These are phyloP conservation scores for Lateolabrax maculatus DNA, from an alignment of 2,797 vertebrate species.

Conservation along the genomic window DNA sequence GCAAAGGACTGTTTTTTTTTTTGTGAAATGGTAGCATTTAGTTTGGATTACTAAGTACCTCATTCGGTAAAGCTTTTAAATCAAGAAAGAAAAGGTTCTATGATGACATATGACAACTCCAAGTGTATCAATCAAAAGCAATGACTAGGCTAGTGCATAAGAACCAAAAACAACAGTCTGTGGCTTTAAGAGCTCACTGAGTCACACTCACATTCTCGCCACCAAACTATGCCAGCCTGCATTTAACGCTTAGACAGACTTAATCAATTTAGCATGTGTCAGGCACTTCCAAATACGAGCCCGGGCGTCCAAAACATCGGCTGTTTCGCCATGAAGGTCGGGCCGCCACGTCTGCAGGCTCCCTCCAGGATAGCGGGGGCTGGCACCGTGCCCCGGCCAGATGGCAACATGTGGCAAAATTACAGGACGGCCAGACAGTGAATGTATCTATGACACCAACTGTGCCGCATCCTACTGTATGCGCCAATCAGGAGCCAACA, in stretches of 20 bases:
- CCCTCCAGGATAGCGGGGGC: constrained; percentile 46
- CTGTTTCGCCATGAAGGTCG: constrained; percentile 71
- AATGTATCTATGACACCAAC: constrained; percentile 60
- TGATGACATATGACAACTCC: constrained; percentile 12
- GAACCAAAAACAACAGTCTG: constrained; percentile 39
- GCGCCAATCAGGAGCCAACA: constrained; percentile 44
- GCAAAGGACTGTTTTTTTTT: constrained; percentile 41
- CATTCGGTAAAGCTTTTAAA: constrained; percentile 36
- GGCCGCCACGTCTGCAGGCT: constrained; percentile 43
- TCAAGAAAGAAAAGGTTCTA: constrained; percentile 17
- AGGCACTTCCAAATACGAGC: constrained; percentile 55
- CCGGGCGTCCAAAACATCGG: constrained; percentile 59
- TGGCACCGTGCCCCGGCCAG: constrained; percentile 75
- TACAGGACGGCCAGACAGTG: constrained; percentile 62
- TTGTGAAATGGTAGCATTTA: constrained; percentile 30
- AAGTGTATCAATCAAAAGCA: constrained; percentile 20
- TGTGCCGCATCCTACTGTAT: constrained; percentile 36
- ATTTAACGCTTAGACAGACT: constrained; percentile 70
- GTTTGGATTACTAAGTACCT: constrained; percentile 30
- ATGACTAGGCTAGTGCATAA: constrained; percentile 12
- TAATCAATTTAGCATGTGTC: constrained; percentile 80
- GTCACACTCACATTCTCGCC: constrained; percentile 61
- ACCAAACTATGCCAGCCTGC: constrained; percentile 58
- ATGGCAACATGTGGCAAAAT: constrained; percentile 83
- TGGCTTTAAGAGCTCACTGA: constrained; percentile 53